Percentiles rank a stretch among this genome's conserved stretches.
phyloP scores from a whole-genome alignment of 2,113 vertebrate genomes.

The Elaphurus davidianus region DNA sequence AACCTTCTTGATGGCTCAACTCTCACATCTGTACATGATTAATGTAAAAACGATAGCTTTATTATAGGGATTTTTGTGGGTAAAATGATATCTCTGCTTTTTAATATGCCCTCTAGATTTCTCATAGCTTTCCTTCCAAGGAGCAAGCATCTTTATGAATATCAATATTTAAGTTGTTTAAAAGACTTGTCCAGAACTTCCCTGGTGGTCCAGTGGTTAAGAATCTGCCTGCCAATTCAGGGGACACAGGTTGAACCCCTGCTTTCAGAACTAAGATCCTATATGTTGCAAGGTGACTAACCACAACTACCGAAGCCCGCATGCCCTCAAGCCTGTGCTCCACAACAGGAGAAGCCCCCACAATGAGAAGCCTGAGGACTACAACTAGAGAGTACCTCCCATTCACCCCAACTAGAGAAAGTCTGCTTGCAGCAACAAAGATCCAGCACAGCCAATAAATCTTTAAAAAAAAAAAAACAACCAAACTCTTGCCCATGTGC shows the following conservation, averaged over 20 bases:
- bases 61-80: not conserved
- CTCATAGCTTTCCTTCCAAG: not conserved
- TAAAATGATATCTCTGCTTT: not conserved
- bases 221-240: not conserved
- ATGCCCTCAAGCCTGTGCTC: not conserved
- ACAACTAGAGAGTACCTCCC: not conserved
- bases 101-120: not conserved
- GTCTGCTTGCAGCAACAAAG: not conserved
- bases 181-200: not conserved
- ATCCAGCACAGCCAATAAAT: not conserved
- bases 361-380: not conserved
- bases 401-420: not conserved
- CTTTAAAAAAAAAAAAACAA: not conserved
- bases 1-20: not conserved
- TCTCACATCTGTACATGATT: not conserved
- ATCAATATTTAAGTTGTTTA: not conserved
- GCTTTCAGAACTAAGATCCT: not conserved
- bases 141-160: not conserved
- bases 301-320: not conserved
- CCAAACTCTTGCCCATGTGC: not conserved
- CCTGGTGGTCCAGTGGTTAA: not conserved
- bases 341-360: not conserved
- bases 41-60: not conserved
- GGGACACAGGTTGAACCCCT: not conserved
- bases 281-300: not conserved